Conservation (phyloP, 2,797 vertebrate genomes). For the Valencia hispanica region DNA sequence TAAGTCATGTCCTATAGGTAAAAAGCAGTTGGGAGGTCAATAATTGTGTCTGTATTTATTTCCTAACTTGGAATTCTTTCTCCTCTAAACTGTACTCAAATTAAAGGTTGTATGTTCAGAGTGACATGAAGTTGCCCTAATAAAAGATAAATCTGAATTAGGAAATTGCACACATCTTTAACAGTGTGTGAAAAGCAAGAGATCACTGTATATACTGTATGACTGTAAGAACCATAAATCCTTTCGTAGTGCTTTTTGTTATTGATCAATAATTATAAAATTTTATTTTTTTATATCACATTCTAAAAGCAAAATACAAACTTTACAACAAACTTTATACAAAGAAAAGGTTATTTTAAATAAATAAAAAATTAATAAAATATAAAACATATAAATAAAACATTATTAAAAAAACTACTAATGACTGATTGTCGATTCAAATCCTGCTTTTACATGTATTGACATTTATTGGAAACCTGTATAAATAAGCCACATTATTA, state of each 20-base stretch:
- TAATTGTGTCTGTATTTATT: neutral
- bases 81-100: neutral
- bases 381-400: neutral
- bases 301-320: neutral
- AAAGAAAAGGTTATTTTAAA: neutral
- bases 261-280: neutral
- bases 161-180: neutral
- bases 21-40: neutral
- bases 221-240: neutral
- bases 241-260: neutral
- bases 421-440: neutral
- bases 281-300: neutral
- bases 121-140: neutral
- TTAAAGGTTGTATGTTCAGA: neutral
- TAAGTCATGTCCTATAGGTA: neutral
- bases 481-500: conserved; percentile 7
- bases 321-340: too few species aligned
- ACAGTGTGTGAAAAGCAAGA: neutral
- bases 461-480: neutral
- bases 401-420: neutral
- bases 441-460: neutral
- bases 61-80: neutral
- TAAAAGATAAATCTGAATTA: neutral
- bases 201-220: neutral
- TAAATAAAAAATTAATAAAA: neutral